These are phyloP conservation scores for Porites cylindrica DNA, from an alignment of 92 coral and sea anemone genomes.

Conservation along the genomic window DNA sequence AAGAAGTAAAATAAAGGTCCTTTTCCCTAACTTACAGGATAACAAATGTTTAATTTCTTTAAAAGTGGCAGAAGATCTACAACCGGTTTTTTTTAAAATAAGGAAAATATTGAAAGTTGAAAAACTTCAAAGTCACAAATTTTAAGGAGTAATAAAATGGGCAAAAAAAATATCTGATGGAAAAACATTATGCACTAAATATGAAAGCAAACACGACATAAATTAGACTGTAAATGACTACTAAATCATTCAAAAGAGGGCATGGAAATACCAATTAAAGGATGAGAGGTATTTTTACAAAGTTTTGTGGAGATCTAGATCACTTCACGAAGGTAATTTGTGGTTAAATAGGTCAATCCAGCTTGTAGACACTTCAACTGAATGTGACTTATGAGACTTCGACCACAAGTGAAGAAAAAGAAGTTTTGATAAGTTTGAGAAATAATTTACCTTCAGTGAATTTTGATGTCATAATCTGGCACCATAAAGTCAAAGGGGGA, in stretches of 20 bases:
- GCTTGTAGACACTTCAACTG: too few species aligned
- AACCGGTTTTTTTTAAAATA: neutral
- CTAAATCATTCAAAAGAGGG: neutral
- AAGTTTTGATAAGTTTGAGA: conserved; percentile 13
- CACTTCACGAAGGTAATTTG: conserved; percentile 8
- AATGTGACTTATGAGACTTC: neutral
- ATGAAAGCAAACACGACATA: conserved; percentile 10
- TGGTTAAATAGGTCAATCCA: neutral
- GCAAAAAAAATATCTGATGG: neutral
- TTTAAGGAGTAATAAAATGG: neutral
- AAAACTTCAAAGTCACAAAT: neutral
- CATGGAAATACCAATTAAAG: neutral
- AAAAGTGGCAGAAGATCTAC: neutral
- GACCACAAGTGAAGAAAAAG: conserved; percentile 28
- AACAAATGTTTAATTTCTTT: neutral
- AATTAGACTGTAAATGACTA: conserved; percentile 10
- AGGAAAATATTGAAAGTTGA: neutral
- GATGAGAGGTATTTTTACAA: neutral
- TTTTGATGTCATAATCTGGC: conserved; percentile 35
- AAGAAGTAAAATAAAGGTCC: neutral
- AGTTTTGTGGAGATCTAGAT: neutral
- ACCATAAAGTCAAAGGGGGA: conserved; percentile 8
- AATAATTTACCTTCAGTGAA: conserved; percentile 8
- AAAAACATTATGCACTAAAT: neutral
- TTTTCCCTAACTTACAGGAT: neutral